These are phyloP conservation scores for Dasysyrphus tricinctus DNA, from an alignment of 2,888 invertebrate genomes.

Conservation along the genomic window DNA sequence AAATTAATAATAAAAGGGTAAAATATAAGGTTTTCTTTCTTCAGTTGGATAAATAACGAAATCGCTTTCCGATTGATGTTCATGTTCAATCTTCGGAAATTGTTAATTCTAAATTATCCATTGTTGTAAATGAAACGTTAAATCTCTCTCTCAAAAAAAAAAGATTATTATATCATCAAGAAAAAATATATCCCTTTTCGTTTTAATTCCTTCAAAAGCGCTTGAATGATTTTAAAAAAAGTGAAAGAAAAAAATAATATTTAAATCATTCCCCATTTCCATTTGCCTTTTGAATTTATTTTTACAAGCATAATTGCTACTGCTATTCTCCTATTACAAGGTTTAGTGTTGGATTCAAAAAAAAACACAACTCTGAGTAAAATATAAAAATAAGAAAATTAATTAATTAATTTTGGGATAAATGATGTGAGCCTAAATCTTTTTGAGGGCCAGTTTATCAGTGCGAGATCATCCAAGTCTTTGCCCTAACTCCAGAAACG, in stretches of 20 bases:
- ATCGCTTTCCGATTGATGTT: slow-evolving; percentile 13
- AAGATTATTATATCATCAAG: background rate
- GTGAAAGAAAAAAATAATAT: background rate
- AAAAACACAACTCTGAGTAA: background rate
- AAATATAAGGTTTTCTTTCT: background rate
- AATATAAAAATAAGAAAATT: no score
- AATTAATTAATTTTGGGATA: no score
- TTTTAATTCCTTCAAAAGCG: slow-evolving; percentile 3
- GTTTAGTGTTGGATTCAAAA: background rate
- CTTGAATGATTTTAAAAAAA: slow-evolving; percentile 8
- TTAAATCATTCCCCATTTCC: slow-evolving; percentile 15
- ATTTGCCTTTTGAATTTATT: background rate
- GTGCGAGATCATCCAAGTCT: no score
- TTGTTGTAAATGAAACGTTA: background rate
- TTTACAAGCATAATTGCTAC: background rate
- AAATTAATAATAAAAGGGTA: background rate
- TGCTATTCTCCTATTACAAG: background rate
- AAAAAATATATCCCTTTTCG: slow-evolving; percentile 13
- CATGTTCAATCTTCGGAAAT: slow-evolving; percentile 16
- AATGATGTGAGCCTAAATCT: no score
- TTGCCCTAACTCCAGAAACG: no score
- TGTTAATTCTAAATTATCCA: slow-evolving; percentile 15
- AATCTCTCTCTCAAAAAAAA: background rate
- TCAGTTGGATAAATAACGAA: background rate
- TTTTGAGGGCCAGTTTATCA: no score